Evolutionary conservation across 2,113 vertebrate species (phyloP).

Genomic region (Hassar affinis): DNA sequence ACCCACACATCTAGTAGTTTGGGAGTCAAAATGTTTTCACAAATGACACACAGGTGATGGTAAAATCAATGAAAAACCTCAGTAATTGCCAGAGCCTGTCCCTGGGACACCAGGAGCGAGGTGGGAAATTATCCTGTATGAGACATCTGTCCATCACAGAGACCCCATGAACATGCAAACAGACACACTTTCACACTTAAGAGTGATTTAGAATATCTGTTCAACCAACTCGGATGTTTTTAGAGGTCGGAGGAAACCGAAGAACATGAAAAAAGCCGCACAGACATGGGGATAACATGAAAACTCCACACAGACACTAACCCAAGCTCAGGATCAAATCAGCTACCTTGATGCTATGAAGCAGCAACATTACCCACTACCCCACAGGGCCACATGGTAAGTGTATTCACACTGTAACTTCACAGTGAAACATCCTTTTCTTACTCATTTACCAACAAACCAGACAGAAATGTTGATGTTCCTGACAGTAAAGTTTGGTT

Average conservation of each 20-base stretch:
- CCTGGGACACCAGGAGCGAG: neutral
- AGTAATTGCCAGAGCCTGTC: neutral
- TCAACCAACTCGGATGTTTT: neutral
- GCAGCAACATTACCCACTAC: neutral
- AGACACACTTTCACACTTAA: neutral
- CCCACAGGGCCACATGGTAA: neutral
- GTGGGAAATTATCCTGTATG: neutral
- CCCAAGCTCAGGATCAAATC: neutral
- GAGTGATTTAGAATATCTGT: neutral
- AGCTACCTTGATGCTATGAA: neutral
- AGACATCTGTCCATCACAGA: neutral
- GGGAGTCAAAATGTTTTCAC: neutral
- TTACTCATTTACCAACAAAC: neutral
- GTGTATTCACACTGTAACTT: neutral
- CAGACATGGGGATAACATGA: neutral
- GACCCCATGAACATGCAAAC: neutral
- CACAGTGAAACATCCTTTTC: neutral
- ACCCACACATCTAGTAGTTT: neutral
- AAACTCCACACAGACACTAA: neutral
- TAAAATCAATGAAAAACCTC: neutral
- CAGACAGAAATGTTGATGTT: neutral
- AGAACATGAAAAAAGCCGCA: neutral
- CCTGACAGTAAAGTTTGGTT: neutral
- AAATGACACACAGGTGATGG: neutral
- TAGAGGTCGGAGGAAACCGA: neutral